phyloP scores from a whole-genome alignment of 2,888 invertebrate species.

The Galerucella calmariensis region DNA sequence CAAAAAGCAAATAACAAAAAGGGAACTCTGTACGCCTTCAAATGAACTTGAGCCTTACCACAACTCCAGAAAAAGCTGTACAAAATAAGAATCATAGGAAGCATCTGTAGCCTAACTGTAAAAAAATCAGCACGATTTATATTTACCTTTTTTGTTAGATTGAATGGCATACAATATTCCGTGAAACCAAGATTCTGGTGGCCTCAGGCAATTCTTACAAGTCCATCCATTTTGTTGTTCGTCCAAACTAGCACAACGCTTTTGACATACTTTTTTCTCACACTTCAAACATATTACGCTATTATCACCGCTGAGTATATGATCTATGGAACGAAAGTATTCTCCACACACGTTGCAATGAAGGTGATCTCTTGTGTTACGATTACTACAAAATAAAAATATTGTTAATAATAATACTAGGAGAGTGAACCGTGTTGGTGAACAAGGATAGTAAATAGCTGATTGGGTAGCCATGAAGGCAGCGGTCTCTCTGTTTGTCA shows the following conservation, averaged over 20 bases:
- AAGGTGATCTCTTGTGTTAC: conserved; percentile 52
- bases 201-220: conserved; percentile 57
- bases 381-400: conserved; percentile 32
- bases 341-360: conserved; percentile 60
- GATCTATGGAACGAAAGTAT: conserved; percentile 57
- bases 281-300: conserved; percentile 60
- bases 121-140: no score
- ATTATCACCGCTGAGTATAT: conserved; percentile 56
- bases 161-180: conserved; percentile 57
- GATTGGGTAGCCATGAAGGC: no score
- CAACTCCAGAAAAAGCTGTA: no score
- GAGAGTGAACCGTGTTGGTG: no score
- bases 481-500: no score
- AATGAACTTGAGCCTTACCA: no score
- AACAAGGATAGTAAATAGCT: no score
- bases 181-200: conserved; percentile 59
- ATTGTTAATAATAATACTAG: not conserved
- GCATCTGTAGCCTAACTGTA: no score
- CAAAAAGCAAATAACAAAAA: no score
- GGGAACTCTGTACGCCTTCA: no score
- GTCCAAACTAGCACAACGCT: conserved; percentile 55
- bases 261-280: conserved; percentile 56
- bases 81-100: no score
- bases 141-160: conserved; percentile 51
- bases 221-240: conserved; percentile 52